These are phyloP conservation scores for Schlechtendalia chinensis DNA, from an alignment of 1,140 invertebrate species.

Conservation along the genomic window DNA sequence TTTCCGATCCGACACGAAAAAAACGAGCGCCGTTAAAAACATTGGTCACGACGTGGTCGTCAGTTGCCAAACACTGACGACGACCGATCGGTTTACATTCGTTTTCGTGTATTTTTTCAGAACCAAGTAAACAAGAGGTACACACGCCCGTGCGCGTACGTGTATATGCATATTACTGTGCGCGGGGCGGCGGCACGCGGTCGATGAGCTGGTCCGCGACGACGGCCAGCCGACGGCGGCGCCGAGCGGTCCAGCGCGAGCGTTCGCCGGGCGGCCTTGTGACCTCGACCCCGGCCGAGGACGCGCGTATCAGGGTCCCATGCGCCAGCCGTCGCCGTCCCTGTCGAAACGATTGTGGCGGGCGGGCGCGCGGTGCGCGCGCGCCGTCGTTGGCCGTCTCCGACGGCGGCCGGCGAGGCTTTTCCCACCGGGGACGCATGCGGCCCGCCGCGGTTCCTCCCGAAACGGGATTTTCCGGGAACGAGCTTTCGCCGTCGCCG, in stretches of 20 bases:
- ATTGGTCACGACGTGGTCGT: too few species aligned
- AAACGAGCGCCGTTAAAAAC: too few species aligned
- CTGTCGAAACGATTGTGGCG: background rate
- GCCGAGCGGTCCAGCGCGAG: constrained; percentile 18
- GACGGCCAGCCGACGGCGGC: background rate
- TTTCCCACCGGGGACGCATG: constrained; percentile 24
- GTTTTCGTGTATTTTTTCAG: too few species aligned
- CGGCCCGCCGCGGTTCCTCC: background rate
- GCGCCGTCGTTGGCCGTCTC: background rate
- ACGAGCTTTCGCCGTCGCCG: background rate
- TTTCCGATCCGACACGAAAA: too few species aligned
- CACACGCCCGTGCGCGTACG: too few species aligned
- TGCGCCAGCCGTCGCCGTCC: too few species aligned
- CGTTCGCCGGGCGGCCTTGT: constrained; percentile 28
- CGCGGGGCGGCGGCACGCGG: background rate
- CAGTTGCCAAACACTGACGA: too few species aligned
- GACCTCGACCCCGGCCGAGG: constrained; percentile 46
- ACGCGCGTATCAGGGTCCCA: constrained; percentile 32
- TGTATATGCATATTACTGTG: too few species aligned
- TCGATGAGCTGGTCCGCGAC: constrained; percentile 31
- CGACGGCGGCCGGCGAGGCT: background rate
- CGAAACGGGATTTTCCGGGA: background rate
- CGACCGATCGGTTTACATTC: too few species aligned
- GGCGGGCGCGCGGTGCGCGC: background rate
- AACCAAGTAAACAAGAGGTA: too few species aligned